Base-by-base conservation (phyloP, 2,797 vertebrate genomes). In the Pseudochaenichthys georgianus region DNA sequence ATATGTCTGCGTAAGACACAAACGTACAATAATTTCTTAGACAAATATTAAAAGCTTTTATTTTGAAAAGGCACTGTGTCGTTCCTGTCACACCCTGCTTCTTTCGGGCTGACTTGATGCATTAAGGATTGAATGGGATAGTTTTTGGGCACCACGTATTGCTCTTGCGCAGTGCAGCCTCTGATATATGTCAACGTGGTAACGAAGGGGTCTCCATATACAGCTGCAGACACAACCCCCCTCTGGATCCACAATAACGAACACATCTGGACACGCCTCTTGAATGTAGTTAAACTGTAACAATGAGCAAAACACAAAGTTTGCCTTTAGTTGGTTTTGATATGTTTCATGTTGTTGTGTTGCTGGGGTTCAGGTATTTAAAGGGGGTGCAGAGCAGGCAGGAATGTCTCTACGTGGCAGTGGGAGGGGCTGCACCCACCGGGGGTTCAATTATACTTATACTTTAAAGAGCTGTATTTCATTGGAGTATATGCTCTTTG, bases 101-200 rank as follows among this genome's bases (percentile, higher is more conserved):
- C 1, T 15, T 72, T 63, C 1, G 0, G 0, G 48, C 58, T 21
- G 10, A 13, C 55, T 87, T 86, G 77, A 91, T 64, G 45, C 48
- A 1, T 12, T 10, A 1, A 17, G 21, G 47, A 67, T 82, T 85
- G 73, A 87, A 87, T 84, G 79, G 71, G 83, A 69, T 41, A 57
- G 74, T 78, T 72, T 45, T 88, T 42, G 85, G 89, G 89, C 83
- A 93, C 90, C 92, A 90, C 93, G 91, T 91, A 87, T 80, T 78
- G 90, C 86, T 88, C 92, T 66, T 92, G 91, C 92, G 92, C 92
- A 93, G 86, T 93, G 45, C 43, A 75, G 78, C 48, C 65, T 69
- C 59, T 58, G 76, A 83, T 79, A 93, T 88, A 60, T 95, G 95
- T 94, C 92, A 94, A 96, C 95, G 95, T 95, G 95, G 94, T 93